Conservation (phyloP, 2,888 invertebrate species). For the Clanis bilineata region DNA sequence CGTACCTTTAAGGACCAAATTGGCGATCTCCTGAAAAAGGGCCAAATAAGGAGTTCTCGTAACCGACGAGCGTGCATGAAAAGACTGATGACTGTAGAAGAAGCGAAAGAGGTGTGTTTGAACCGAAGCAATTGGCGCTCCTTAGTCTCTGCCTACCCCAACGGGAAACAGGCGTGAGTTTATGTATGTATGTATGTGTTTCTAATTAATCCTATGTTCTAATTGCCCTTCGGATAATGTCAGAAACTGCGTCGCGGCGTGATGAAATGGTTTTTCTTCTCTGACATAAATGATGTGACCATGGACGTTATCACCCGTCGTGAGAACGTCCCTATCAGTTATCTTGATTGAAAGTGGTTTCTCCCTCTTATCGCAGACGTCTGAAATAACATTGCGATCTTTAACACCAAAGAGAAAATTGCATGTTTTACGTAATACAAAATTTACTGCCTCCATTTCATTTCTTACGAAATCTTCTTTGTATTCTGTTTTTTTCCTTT, state of each 20-base stretch:
- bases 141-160: too few species aligned
- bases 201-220: background rate
- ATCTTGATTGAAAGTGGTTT: slow-evolving; percentile 58
- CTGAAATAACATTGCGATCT: slow-evolving; percentile 15
- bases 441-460: background rate
- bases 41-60: too few species aligned
- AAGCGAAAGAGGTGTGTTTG: too few species aligned
- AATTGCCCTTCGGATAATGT: background rate
- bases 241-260: background rate
- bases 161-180: too few species aligned
- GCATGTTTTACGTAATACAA: background rate
- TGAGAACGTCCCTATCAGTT: slow-evolving; percentile 42
- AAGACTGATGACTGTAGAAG: too few species aligned
- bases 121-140: too few species aligned
- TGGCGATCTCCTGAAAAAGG: too few species aligned
- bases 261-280: background rate
- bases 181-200: too few species aligned
- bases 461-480: slow-evolving; percentile 5
- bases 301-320: slow-evolving; percentile 38
- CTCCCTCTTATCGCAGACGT: slow-evolving; percentile 5
- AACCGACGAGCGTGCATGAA: too few species aligned
- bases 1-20: too few species aligned
- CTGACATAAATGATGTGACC: slow-evolving; percentile 28
- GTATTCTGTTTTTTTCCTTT: slow-evolving; percentile 28
- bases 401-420: slow-evolving; percentile 7